Conservation (phyloP, 35 echinoderm and acorn worm species). For the Ptychodera flava region DNA sequence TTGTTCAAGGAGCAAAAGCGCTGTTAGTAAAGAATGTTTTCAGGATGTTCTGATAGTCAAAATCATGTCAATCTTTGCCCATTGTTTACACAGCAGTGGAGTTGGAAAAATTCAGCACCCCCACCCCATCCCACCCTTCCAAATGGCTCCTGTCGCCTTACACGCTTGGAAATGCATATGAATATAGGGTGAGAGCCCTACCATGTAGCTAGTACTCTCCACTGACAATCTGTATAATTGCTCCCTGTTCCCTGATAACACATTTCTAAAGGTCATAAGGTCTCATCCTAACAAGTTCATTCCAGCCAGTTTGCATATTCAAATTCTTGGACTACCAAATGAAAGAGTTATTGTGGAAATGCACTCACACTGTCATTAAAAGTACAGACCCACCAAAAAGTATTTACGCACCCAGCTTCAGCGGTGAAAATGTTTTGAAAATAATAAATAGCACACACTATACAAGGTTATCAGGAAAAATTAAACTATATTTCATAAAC, state of each 20-base stretch:
- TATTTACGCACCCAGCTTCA: too few relatives aligned
- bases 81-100: too few relatives aligned
- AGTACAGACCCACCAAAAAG: not conserved
- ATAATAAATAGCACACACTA: not conserved
- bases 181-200: too few relatives aligned
- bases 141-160: not conserved
- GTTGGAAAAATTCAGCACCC: not conserved
- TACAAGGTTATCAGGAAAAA: not conserved
- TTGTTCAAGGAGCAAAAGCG: not conserved
- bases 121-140: not conserved
- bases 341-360: not conserved
- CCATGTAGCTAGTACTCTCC: too few relatives aligned
- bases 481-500: too few relatives aligned
- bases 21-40: not conserved
- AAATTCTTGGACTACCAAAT: not conserved
- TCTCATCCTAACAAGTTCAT: not conserved
- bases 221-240: not conserved
- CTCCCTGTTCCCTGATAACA: not conserved
- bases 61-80: not conserved
- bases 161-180: too few relatives aligned
- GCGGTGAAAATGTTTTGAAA: too few relatives aligned
- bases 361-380: not conserved
- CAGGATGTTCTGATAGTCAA: not conserved
- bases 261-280: not conserved
- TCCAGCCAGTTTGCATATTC: not conserved